Evolutionary conservation across 2,888 invertebrate genomes (phyloP).

Genomic region (Prostheceraeus crozeri): DNA sequence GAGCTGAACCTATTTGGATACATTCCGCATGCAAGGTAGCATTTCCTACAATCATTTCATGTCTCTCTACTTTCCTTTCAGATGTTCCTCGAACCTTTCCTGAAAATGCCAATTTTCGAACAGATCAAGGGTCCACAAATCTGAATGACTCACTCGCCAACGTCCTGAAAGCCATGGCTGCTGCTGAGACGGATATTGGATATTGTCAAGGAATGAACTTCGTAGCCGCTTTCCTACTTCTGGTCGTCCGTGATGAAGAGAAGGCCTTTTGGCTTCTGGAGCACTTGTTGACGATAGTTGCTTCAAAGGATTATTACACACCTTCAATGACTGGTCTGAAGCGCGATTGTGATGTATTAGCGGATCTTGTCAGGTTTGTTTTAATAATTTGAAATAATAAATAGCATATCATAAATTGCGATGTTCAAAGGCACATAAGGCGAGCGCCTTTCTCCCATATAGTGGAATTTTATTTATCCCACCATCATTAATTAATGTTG

Average conservation of each 20-base stretch:
- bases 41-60: too few species aligned
- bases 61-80: conserved; percentile 39
- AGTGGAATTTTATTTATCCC: too few species aligned
- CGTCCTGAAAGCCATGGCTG: conserved; percentile 77
- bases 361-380: conserved; percentile 67
- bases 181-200: conserved; percentile 75
- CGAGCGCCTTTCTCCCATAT: too few species aligned
- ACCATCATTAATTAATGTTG: too few species aligned
- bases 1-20: too few species aligned
- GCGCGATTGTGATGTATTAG: conserved; percentile 78
- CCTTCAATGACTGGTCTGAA: conserved; percentile 79
- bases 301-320: conserved; percentile 78
- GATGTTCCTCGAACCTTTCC: conserved; percentile 88
- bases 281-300: conserved; percentile 73
- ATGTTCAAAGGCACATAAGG: too few species aligned
- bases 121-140: too few species aligned
- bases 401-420: too few species aligned
- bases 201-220: conserved; percentile 66
- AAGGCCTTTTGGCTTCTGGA: conserved; percentile 84
- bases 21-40: too few species aligned
- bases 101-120: conserved; percentile 78
- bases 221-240: conserved; percentile 10
- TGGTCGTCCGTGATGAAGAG: conserved; percentile 73
- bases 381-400: too few species aligned
- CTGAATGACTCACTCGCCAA: conserved; percentile 69